Conservation (phyloP, 1,140 invertebrate species). For the Diploscapter pachys region DNA sequence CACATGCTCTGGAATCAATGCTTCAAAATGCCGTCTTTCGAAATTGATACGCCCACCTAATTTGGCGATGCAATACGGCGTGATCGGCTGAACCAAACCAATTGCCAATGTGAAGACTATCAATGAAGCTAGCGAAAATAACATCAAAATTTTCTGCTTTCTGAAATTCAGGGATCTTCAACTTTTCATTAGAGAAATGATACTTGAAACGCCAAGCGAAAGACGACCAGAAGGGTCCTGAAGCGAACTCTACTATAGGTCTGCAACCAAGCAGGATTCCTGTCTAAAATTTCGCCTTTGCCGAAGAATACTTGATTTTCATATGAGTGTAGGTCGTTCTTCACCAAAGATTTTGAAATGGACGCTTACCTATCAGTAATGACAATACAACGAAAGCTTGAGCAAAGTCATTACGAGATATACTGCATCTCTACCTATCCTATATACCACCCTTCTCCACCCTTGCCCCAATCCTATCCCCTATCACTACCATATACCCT, state of each 20-base stretch:
- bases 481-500: no score
- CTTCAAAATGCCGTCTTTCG: background rate
- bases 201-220: background rate
- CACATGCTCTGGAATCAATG: background rate
- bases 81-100: constrained; percentile 87
- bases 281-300: constrained; percentile 59
- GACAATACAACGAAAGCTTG: background rate
- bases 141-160: constrained; percentile 71
- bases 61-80: constrained; percentile 73
- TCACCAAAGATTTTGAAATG: background rate
- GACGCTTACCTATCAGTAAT: background rate
- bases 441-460: no score
- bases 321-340: background rate
- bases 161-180: constrained; percentile 3
- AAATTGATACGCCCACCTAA: background rate
- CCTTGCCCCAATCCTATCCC: no score
- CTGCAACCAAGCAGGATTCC: constrained; percentile 73
- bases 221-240: constrained; percentile 2
- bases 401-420: background rate
- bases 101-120: constrained; percentile 91
- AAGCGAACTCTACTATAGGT: constrained; percentile 78
- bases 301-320: background rate
- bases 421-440: no score
- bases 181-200: background rate
- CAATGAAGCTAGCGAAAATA: constrained; percentile 89